Evolutionary conservation across 30 jellyfish, hydroid and myxozoan genomes (phyloP).

Genomic region (Turritopsis rubra): DNA sequence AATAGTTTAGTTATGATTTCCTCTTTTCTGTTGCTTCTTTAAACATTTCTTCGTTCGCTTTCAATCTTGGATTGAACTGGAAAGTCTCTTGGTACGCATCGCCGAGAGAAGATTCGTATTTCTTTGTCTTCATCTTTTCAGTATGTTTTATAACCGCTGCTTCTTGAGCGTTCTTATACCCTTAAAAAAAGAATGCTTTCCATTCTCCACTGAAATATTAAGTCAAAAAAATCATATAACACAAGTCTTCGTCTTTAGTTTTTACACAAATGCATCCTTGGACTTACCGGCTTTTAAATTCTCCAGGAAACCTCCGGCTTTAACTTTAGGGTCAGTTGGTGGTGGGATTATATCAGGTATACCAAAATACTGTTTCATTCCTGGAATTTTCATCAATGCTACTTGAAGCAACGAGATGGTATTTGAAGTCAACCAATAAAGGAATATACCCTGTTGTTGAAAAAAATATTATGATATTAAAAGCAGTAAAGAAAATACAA

Average conservation of each 20-base stretch:
- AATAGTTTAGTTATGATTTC: background rate
- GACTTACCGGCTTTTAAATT: conserved; percentile 86
- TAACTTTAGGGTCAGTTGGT: conserved; percentile 19
- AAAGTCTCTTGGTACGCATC: conserved; percentile 41
- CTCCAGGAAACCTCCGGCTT: conserved; percentile 60
- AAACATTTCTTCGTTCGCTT: conserved; percentile 64
- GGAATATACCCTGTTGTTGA: conserved; percentile 60
- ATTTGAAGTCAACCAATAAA: conserved; percentile 87
- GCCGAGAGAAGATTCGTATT: conserved; percentile 33
- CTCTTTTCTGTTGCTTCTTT: background rate
- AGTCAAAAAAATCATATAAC: no score
- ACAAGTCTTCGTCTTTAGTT: no score
- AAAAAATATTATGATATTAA: no score
- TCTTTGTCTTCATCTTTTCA: conserved; percentile 51
- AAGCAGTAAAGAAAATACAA: no score
- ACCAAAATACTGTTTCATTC: conserved; percentile 41
- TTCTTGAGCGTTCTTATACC: conserved; percentile 74
- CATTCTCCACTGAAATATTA: no score
- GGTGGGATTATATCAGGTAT: conserved; percentile 57
- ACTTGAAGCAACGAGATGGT: conserved; percentile 71
- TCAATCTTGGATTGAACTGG: conserved; percentile 64
- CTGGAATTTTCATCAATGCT: conserved; percentile 43
- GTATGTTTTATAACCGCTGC: conserved; percentile 58
- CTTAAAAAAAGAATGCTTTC: conserved; percentile 39
- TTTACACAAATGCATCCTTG: no score